Percentiles rank a stretch among this genome's conserved stretches.
Conservation (phyloP, 2,888 invertebrate species). For the Muscina levida region DNA sequence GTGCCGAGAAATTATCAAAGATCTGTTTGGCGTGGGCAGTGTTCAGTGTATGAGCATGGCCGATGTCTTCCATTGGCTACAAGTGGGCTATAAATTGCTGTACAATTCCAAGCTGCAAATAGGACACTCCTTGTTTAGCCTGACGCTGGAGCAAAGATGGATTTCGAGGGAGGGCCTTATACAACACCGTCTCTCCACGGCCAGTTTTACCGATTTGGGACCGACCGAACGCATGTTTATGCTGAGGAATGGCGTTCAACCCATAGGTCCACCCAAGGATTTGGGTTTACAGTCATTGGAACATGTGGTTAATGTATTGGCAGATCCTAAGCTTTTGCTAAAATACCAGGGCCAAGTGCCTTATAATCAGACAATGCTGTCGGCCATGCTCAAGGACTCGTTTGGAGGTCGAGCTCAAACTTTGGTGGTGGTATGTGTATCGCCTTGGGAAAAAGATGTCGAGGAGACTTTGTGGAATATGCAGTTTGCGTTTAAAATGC, state of each 20-base stretch:
- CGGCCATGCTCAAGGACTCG: conserved; percentile 86
- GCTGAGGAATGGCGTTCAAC: conserved; percentile 79
- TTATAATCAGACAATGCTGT: conserved; percentile 84
- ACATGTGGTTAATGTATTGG: conserved; percentile 83
- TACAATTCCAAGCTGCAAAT: conserved; percentile 80
- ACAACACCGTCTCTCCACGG: conserved; percentile 87
- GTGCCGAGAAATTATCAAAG: conserved; percentile 84
- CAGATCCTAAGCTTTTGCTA: conserved; percentile 79
- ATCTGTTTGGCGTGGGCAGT: conserved; percentile 82
- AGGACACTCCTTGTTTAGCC: conserved; percentile 85
- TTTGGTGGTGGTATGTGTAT: conserved; percentile 86
- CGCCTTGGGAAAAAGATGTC: conserved; percentile 85
- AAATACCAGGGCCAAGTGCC: conserved; percentile 77
- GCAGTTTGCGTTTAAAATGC: conserved; percentile 84
- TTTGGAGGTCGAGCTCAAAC: conserved; percentile 89
- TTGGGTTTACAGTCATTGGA: conserved; percentile 85
- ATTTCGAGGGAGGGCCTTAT: conserved; percentile 84
- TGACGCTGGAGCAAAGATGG: conserved; percentile 88
- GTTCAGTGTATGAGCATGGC: conserved; percentile 83
- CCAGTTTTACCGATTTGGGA: conserved; percentile 87
- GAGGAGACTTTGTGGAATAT: conserved; percentile 86
- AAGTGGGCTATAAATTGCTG: conserved; percentile 82
- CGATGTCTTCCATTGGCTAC: conserved; percentile 86
- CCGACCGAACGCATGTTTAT: conserved; percentile 81
- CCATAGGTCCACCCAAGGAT: conserved; percentile 82